Evolutionary conservation across 92 coral and sea anemone species (phyloP), one percentile per base, ranked within the genome.

Genomic region (Phenganax stokvisi): DNA sequence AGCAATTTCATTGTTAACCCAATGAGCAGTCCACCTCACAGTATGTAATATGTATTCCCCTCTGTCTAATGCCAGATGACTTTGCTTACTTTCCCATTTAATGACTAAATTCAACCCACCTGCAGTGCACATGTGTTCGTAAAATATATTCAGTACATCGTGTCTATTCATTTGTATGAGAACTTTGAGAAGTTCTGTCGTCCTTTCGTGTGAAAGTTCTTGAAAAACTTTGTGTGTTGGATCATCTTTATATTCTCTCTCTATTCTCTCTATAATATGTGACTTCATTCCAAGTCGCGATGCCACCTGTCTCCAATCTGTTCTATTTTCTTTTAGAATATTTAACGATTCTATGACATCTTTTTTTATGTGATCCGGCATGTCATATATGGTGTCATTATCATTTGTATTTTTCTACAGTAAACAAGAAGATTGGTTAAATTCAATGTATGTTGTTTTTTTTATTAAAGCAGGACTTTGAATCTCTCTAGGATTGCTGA

Each of bases 251-350:
- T 28, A 8, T 3, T 61, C 73, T 7, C 80, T 28, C 60, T 85
- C 87, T 27, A 93, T 71, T 10, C 9, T 59, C 3, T 84, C 81
- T 53, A 93, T 89, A 57, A 80, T 80, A 4, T 30, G 37, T 54
- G 86, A 65, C 10, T 62, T 56, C 63, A 93, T 80, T 12, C 79
- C 75, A 3, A 93, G 84, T 16, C 92, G 84, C 10, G 97, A 93
- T 5, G 92, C 93, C 54, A 93, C 87, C 13, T 80, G 57, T 8
- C 97, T 84, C 90, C 92, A 93, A 74, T 93, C 97, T 77, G 74
- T 78, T 44, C 89, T 88, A 57, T 27, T 89, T 25, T 85, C 86
- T 72, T 87, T 93, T 37, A 20, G 75, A 11, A 78, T 86, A 71
- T 93, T 79, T 17, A 93, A 84, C 1, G 13, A 56, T 10, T 75